Base-by-base conservation (phyloP, 92 coral and sea anemone genomes). In the Parazoanthus atlanticus region DNA sequence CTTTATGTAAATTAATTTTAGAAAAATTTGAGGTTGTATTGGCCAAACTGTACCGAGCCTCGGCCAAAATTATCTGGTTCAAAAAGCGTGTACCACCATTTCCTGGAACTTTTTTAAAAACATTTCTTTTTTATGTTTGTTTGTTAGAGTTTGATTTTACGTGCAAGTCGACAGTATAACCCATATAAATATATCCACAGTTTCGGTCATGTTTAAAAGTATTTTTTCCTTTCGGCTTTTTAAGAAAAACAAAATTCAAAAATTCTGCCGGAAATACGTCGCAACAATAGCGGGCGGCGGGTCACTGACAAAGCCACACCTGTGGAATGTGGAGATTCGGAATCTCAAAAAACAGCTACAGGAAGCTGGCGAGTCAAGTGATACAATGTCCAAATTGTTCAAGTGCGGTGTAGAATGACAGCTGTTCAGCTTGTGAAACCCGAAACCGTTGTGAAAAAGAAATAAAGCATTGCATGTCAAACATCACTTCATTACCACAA, bases 321-420 rank as follows among this genome's bases (percentile, higher is more conserved):
- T 83, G 40, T 69, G 76, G 87, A 84, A 84, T 84, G 73, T 40
- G 23, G 56, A 65, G 77, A 46, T 30, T 43, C 13, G 66, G 41
- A 56, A 69, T 84, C 78, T 65, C 87, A 23, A 74, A 41, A 82
- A 82, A 28, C 36, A 40, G 41, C 25, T 82, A 70, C 87, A 84
- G 78, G 87, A 84, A 69, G 65, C 78, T 16, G 65, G 47, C 77
- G 49, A 71, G 78, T 17, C 65, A 70, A 67, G 77, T 19, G 33
- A 69, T 30, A 84, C 87, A 84, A 84, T 84, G 87, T 71, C 66
- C 32, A 21, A 84, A 84, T 84, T 84, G 87, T 84, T 71, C 58
- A 71, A 84, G 79, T 40, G 79, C 41, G 38, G 34, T 46, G 64
- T 43, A 40, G 87, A 71, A 28, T 84, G 87, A 84, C 87, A 84